phyloP scores from a whole-genome alignment of 2,888 invertebrate species.

The Hypsopygia costalis region DNA sequence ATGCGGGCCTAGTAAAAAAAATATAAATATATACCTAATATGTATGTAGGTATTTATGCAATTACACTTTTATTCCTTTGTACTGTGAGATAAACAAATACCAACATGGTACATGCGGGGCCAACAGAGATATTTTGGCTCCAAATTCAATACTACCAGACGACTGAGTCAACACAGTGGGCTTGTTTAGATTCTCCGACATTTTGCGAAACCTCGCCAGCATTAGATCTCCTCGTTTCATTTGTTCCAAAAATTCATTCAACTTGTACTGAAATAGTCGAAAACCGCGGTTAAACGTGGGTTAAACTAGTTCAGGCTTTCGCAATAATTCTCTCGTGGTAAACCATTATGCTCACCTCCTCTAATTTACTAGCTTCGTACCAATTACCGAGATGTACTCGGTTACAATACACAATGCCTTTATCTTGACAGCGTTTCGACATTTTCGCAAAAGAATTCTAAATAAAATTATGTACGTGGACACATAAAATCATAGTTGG shows the following conservation, averaged over 20 bases:
- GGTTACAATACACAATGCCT: constrained; percentile 60
- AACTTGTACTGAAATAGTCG: constrained; percentile 50
- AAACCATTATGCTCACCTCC: constrained; percentile 42
- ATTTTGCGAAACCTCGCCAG: constrained; percentile 64
- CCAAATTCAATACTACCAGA: constrained; percentile 57
- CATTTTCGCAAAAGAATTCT: constrained; percentile 22
- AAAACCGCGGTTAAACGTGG: constrained; percentile 1
- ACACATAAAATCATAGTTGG: background rate
- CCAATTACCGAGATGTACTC: constrained; percentile 69
- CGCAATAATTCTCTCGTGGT: constrained; percentile 3
- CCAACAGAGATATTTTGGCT: constrained; percentile 51
- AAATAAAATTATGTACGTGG: background rate
- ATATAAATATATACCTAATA: no score
- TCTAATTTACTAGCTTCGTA: constrained; percentile 65
- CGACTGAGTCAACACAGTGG: constrained; percentile 54
- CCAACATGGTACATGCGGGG: constrained; percentile 61
- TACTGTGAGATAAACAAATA: no score
- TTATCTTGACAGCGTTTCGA: constrained; percentile 50
- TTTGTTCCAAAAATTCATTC: constrained; percentile 60
- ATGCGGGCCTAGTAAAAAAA: no score
- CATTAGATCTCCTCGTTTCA: constrained; percentile 67
- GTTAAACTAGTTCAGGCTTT: constrained; percentile 5
- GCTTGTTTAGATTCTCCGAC: constrained; percentile 55
- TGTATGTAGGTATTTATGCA: no score
- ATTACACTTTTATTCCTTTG: no score